Evolutionary conservation across 1,140 invertebrate species (phyloP).

Genomic region (Oryctes rhinoceros): DNA sequence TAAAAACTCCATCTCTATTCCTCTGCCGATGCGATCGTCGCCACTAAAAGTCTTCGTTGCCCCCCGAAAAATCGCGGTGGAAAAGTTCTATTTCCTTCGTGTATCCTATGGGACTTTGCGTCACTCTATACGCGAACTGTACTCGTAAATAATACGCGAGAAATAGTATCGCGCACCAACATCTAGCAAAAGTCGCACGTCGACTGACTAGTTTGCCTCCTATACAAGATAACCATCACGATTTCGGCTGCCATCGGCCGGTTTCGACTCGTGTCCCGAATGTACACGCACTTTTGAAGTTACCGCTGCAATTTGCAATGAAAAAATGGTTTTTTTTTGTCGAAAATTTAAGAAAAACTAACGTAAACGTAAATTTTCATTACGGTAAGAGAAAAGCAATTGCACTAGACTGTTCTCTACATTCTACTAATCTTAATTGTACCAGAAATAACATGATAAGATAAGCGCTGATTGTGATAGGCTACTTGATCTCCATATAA

Average conservation of each 20-base stretch:
- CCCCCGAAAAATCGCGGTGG: too few relatives aligned
- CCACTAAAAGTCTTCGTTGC: neutral
- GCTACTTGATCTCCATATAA: too few relatives aligned
- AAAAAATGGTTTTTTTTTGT: neutral
- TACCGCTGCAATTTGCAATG: neutral
- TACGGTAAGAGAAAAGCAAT: neutral
- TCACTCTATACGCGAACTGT: too few relatives aligned
- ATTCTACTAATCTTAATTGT: neutral
- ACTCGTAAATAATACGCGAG: neutral
- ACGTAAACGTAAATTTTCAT: neutral
- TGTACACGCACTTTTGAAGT: too few relatives aligned
- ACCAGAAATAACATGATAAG: too few relatives aligned
- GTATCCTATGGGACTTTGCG: too few relatives aligned
- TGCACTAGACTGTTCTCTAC: neutral
- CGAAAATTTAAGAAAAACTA: neutral
- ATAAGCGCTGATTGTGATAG: too few relatives aligned
- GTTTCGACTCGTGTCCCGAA: neutral
- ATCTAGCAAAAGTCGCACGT: slow-evolving; percentile 10
- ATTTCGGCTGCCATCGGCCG: neutral
- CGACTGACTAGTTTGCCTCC: neutral
- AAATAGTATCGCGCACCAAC: neutral
- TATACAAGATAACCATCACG: neutral
- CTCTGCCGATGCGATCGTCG: neutral
- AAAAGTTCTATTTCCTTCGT: too few relatives aligned
- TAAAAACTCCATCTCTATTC: neutral